phyloP scores from a whole-genome alignment of 2,797 vertebrate species.

The Oceanodroma leucorhoa region DNA sequence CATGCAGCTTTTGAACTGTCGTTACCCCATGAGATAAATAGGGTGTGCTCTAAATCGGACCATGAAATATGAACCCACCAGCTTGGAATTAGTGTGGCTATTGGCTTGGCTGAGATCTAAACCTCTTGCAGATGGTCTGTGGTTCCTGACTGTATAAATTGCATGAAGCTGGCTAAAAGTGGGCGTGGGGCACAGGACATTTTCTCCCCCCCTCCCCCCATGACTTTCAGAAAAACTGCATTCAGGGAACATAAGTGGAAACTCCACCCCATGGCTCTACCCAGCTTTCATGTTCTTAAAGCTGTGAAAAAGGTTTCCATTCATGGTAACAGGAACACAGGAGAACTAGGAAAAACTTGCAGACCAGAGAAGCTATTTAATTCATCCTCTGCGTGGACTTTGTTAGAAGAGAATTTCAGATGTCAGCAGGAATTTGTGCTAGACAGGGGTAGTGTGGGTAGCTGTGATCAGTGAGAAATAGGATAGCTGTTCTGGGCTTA shows the following conservation, averaged over 20 bases:
- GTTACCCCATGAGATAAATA: neutral
- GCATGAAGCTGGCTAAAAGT: neutral
- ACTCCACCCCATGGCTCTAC: neutral
- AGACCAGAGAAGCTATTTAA: neutral
- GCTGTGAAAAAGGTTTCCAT: neutral
- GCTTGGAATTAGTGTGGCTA: neutral
- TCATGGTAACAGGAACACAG: neutral
- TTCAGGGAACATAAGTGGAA: neutral
- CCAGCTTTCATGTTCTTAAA: neutral
- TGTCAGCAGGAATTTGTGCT: constrained; percentile 35
- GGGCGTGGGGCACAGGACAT: neutral
- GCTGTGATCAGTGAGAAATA: constrained; percentile 16
- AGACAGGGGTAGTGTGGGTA: neutral
- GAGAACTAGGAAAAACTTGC: neutral
- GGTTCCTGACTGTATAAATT: neutral
- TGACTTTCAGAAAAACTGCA: neutral
- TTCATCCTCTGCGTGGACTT: neutral
- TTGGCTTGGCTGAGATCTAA: neutral
- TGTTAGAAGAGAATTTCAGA: constrained; percentile 29
- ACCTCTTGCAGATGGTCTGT: neutral
- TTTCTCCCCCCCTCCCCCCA: neutral
- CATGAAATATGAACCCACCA: neutral
- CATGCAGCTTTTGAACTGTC: neutral
- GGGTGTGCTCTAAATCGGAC: neutral
- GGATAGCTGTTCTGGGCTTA: constrained; percentile 7